Base-by-base conservation (phyloP, 2,797 vertebrate species). In the Masticophis lateralis region DNA sequence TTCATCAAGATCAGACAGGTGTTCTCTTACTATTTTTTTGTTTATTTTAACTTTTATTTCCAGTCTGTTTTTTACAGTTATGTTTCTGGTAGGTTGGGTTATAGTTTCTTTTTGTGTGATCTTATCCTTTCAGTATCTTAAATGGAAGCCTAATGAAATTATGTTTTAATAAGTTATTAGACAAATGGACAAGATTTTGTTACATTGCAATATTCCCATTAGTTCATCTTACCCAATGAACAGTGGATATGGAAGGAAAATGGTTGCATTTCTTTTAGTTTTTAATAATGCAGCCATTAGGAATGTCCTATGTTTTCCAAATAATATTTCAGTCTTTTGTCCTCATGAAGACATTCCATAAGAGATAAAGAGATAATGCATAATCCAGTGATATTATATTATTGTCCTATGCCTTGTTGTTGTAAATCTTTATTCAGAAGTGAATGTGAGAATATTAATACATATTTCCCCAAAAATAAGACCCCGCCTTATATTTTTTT, bases 121-220 rank as follows among this genome's bases (percentile, higher is more conserved):
- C 32, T 43, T 56, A 83, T 83, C 16, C 25, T 61, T 88, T 88
- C 57, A 74, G 37, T 60, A 63, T 74, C 13, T 59, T 79, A 57
- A 53, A 32, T 79, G 11, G 28, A 14, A 61, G 88, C 47, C 28
- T 7, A n/a, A 86, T 79, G 16, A 79, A 95, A 94, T 90, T 90
- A 32, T 88, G 59, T 53, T 93, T 95, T 91, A 61, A 90, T 32
- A 47, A 87, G 86, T 92, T 63, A 86, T 32, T 89, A 88, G 92
- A 47, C 10, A 91, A 79, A 90, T 93, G 43, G 87, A 5, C 20
- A 90, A 79, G 90, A 8, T 93, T 93, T 94, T 94, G 55, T 43
- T 66, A 60, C 83, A 32, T 3, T 59, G 79, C 55, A 13, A 69
- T 53, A 51, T 60, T 55, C 37, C 20, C 20, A n/a, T 74, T 32